Conservation (phyloP, 2,888 invertebrate genomes). For the Yponomeuta sedellus region DNA sequence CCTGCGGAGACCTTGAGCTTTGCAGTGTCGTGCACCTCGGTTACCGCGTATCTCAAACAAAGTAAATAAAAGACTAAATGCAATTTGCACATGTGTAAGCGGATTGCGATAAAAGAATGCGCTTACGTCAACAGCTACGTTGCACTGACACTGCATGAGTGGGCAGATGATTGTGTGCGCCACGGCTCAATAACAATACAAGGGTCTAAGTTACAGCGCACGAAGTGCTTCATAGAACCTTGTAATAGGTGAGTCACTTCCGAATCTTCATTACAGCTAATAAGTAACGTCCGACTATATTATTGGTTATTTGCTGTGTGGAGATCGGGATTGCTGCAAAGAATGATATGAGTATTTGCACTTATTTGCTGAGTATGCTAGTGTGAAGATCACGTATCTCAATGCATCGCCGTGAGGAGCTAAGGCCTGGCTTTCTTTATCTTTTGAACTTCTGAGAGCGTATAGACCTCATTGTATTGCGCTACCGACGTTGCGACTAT, state of each 20-base stretch:
- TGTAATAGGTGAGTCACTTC: neutral
- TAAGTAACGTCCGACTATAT: neutral
- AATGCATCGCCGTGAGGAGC: too few relatives aligned
- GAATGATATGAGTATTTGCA: neutral
- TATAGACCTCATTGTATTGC: too few relatives aligned
- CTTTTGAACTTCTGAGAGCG: too few relatives aligned
- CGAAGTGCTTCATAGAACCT: neutral
- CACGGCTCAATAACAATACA: neutral
- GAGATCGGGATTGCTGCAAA: neutral
- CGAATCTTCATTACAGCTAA: neutral
- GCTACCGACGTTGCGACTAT: too few relatives aligned
- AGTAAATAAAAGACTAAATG: constrained; percentile 7
- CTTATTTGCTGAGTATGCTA: too few relatives aligned
- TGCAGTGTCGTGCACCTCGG: constrained; percentile 9
- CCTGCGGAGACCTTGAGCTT: neutral
- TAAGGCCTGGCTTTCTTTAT: too few relatives aligned
- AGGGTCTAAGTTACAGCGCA: neutral
- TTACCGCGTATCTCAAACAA: constrained; percentile 3
- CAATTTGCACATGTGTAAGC: constrained; percentile 6
- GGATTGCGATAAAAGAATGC: constrained; percentile 4
- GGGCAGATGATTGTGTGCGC: constrained; percentile 2
- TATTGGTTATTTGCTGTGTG: neutral
- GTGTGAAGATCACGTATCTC: too few relatives aligned
- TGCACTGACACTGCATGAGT: constrained; percentile 10
- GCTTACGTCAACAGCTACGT: constrained; percentile 15